Percentiles rank a stretch among this genome's conserved stretches.
These are phyloP conservation scores for Cephus pygmeus DNA, from an alignment of 2,888 invertebrate genomes.

Conservation along the genomic window DNA sequence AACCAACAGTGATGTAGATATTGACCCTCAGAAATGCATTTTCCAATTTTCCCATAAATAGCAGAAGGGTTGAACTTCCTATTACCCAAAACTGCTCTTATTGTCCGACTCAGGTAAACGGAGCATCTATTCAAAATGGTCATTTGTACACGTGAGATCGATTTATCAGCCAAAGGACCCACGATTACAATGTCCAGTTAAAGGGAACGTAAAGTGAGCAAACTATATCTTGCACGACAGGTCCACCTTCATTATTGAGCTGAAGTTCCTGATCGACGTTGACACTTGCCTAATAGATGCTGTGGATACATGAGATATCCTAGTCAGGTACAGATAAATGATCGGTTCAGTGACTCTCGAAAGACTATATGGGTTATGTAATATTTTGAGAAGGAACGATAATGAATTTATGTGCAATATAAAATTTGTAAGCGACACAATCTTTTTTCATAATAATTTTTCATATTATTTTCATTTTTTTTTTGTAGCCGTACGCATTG, in stretches of 20 bases:
- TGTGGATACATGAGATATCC: background rate
- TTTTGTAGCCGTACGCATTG: background rate
- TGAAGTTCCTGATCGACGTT: background rate
- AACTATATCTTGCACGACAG: conserved; percentile 18
- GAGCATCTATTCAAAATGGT: conserved; percentile 38
- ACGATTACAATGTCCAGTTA: conserved; percentile 25
- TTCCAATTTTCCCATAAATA: background rate
- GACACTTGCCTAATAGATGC: background rate
- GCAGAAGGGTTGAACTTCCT: background rate
- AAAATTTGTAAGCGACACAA: too few species aligned
- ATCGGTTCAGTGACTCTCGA: too few species aligned
- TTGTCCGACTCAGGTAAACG: conserved; percentile 39
- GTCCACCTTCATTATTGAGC: conserved; percentile 23
- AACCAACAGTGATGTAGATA: background rate
- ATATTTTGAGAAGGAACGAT: too few species aligned
- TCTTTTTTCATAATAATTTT: too few species aligned
- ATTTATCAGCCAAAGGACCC: conserved; percentile 38
- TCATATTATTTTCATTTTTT: too few species aligned
- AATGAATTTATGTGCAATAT: too few species aligned
- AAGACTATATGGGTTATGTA: too few species aligned
- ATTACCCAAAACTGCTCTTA: conserved; percentile 30
- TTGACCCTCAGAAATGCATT: background rate
- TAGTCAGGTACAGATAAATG: too few species aligned
- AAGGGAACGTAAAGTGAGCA: conserved; percentile 32
- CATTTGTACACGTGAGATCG: conserved; percentile 43